A percentile compares a stretch with the other conserved stretches of the same genome.
phyloP scores from a whole-genome alignment of 1,140 invertebrate genomes.

The Arctopsyche grandis region DNA sequence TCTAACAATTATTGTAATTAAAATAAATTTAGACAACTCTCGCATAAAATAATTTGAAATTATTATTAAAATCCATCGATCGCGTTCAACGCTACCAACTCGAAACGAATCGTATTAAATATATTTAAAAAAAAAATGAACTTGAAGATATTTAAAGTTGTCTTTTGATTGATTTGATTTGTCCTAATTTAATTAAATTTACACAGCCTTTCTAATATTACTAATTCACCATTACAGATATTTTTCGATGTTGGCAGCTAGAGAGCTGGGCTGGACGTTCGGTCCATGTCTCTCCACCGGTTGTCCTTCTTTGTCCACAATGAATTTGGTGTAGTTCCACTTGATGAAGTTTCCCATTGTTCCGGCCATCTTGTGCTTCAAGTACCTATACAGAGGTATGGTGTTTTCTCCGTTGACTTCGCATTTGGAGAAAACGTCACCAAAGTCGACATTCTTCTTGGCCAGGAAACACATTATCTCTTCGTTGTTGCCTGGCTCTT shows the following conservation, averaged over 20 bases:
- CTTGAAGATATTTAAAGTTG: too few relatives aligned
- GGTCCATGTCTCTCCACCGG: slow-evolving; percentile 86
- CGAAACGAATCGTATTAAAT: too few relatives aligned
- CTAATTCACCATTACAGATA: slow-evolving; percentile 54
- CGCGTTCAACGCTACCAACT: too few relatives aligned
- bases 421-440: slow-evolving; percentile 82
- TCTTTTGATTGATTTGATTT: too few relatives aligned
- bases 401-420: slow-evolving; percentile 89
- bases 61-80: too few relatives aligned
- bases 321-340: slow-evolving; percentile 98
- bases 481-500: slow-evolving; percentile 78
- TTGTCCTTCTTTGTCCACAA: slow-evolving; percentile 87
- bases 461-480: slow-evolving; percentile 80
- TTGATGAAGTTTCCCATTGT: slow-evolving; percentile 86
- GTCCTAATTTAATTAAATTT: neutral
- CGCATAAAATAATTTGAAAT: too few relatives aligned
- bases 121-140: too few relatives aligned
- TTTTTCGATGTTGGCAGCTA: slow-evolving; percentile 69
- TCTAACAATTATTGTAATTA: too few relatives aligned
- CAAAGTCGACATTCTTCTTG: slow-evolving; percentile 79
- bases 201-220: neutral
- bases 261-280: slow-evolving; percentile 74
- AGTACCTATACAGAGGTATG: slow-evolving; percentile 87
- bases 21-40: too few relatives aligned
- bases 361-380: slow-evolving; percentile 81